Conservation (phyloP, 1,140 invertebrate species). For the Zaprionus capensis region DNA sequence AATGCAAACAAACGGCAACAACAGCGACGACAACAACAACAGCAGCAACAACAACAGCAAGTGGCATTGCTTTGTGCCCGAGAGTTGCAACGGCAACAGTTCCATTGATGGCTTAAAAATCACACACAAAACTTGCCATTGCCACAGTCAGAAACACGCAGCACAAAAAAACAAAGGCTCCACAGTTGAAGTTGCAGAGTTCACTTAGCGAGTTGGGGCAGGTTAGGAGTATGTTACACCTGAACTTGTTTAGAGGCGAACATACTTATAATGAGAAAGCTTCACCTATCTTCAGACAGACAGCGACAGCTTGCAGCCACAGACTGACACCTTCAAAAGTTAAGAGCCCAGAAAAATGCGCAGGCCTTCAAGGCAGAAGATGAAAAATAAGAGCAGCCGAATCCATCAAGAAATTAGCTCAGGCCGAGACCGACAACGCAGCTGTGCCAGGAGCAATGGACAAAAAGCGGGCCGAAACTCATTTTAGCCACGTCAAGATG, state of each 20-base stretch:
- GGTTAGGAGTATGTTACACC: neutral
- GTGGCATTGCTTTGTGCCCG: constrained; percentile 46
- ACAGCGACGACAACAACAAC: constrained; percentile 17
- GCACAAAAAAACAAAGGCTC: constrained; percentile 32
- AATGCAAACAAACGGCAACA: constrained; percentile 60
- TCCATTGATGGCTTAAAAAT: constrained; percentile 63
- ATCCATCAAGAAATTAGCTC: constrained; percentile 74
- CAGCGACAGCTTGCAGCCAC: constrained; percentile 17
- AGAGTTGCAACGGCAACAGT: constrained; percentile 17
- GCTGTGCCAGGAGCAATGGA: constrained; percentile 27
- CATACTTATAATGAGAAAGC: constrained; percentile 16
- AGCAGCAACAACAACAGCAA: constrained; percentile 27
- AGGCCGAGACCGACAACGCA: constrained; percentile 9
- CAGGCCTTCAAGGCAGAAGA: constrained; percentile 19
- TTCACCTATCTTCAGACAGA: neutral
- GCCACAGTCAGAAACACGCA: constrained; percentile 36
- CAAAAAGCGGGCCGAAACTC: constrained; percentile 60
- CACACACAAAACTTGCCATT: constrained; percentile 60
- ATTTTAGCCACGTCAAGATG: constrained; percentile 50
- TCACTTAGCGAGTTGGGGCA: neutral
- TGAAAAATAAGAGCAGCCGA: constrained; percentile 33
- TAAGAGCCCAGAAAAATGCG: constrained; percentile 32
- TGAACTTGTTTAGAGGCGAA: constrained; percentile 10
- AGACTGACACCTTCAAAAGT: constrained; percentile 30
- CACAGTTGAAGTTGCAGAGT: constrained; percentile 21